Conservation (phyloP, 2,113 vertebrate genomes). For the Ptilorrhoa leucosticta region DNA sequence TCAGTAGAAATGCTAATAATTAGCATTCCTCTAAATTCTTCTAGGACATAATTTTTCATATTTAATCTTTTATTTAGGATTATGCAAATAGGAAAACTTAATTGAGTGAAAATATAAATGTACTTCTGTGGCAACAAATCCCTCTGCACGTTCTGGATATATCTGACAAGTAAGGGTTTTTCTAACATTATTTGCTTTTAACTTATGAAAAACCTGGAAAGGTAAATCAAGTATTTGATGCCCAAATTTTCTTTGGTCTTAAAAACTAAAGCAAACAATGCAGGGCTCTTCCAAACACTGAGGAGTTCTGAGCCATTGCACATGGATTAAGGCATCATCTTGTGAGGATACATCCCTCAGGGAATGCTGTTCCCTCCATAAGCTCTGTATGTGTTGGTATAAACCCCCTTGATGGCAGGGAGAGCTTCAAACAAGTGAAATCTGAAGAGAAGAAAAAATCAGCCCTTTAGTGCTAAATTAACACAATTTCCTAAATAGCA, state of each 20-base stretch:
- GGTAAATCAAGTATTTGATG: neutral
- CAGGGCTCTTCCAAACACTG: neutral
- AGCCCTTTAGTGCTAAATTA: neutral
- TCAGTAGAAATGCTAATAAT: neutral
- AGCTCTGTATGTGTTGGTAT: neutral
- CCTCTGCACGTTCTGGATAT: neutral
- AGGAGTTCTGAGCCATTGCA: neutral
- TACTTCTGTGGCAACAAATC: neutral
- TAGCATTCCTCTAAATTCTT: neutral
- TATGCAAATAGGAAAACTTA: neutral
- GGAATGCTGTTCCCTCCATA: neutral
- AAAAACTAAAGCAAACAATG: neutral
- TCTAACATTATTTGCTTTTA: neutral
- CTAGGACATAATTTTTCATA: neutral
- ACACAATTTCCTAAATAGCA: neutral
- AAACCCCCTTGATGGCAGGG: neutral
- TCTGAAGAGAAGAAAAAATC: neutral
- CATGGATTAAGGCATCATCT: neutral
- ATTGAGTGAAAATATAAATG: neutral
- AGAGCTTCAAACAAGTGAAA: neutral
- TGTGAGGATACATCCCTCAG: neutral
- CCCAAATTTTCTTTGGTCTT: neutral
- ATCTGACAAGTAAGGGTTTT: neutral
- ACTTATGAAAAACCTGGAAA: neutral
- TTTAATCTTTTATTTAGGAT: neutral